Evolutionary conservation across 92 coral and sea anemone species (phyloP), one percentile per base, ranked within the genome.

Genomic region (Umimayanthus kanabou): DNA sequence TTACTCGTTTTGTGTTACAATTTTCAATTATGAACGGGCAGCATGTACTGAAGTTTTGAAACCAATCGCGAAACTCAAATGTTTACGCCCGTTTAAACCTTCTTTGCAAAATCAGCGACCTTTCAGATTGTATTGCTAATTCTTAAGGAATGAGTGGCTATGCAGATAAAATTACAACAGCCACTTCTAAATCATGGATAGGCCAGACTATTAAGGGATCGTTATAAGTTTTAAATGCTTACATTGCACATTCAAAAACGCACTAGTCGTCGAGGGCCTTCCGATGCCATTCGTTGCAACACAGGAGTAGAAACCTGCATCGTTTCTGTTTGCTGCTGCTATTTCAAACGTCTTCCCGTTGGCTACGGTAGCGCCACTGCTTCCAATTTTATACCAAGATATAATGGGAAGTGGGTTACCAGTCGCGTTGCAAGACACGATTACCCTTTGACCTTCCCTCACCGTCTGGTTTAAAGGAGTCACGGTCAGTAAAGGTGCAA

Each of bases 351-450:
- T 45, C 9, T 53, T 61, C 8, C 86, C 76, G 5, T 45, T 29
- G 0, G 75, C 47, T 47, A 80, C 28, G 5, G 53, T 33, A 14
- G 70, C 33, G 20, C 71, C 86, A 39, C 55, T 65, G 72, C 45
- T 80, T 13, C 79, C 88, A 45, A 47, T 10, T 76, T 80, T 86
- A 2, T 66, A 87, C 93, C 93, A 90, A 3, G 85, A 57, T 16
- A 90, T 45, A 20, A 37, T 82, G 0, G 93, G 93, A 50, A 50
- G 0, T 10, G 93, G 93, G 77, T 90, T 81, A 14, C 93, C 93
- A 53, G 86, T 83, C 23, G 93, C 93, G 29, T 82, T 75, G 88
- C 93, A 90, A 86, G n/a, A 90, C 33, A 90, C 43, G 22, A 75
- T 43, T 8, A 81, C 87, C 20, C 87, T 49, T 2, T 33, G 37